Evolutionary conservation across 2,888 invertebrate species (phyloP), one percentile per base, ranked within the genome.

Genomic region (Sipha maydis): DNA sequence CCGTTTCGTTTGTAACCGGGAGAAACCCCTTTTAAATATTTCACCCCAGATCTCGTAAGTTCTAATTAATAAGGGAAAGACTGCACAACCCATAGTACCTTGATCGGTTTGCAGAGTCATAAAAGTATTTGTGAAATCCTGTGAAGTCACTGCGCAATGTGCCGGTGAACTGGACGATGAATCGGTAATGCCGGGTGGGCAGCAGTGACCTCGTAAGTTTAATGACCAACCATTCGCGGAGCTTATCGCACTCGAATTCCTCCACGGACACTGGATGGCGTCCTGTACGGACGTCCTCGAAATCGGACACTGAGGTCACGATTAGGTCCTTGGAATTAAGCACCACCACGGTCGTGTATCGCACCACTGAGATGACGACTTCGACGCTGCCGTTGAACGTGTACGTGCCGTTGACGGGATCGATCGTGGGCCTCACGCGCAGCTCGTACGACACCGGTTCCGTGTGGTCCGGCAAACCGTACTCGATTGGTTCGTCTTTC

Each of bases 101-200:
- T 14, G 84, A 75, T 8, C 11, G 0, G 21, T 69, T 34, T 5
- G 28, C 41, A 1, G 76, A 28, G 48, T 84, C 89, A 75, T 90
- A 90, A 4, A 48, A 89, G 48, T 90, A 86, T 71, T 67, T 73
- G 61, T 90, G 89, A 41, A 90, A 89, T 56, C 90, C 90, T 0
- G 56, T 78, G 76, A 86, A 89, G 54, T 90, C 89, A 17, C 83
- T 73, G 19, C 85, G 79, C 11, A 90, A 41, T 2, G 9, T 34
- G 8, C 90, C 90, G 3, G n/a, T 9, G 86, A 85, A 90, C 3
- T 21, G 61, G 77, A 90, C 80, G 41, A 77, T 69, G 14, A 90
- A 56, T 14, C 14, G 31, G 67, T 90, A 85, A 8, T 19, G 34
- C 17, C 78, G 48, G 11, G 5, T n/a, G 14, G 85, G 77, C n/a